These are phyloP conservation scores for Petrolisthes cinctipes DNA, from an alignment of 2,888 invertebrate species.

Conservation along the genomic window DNA sequence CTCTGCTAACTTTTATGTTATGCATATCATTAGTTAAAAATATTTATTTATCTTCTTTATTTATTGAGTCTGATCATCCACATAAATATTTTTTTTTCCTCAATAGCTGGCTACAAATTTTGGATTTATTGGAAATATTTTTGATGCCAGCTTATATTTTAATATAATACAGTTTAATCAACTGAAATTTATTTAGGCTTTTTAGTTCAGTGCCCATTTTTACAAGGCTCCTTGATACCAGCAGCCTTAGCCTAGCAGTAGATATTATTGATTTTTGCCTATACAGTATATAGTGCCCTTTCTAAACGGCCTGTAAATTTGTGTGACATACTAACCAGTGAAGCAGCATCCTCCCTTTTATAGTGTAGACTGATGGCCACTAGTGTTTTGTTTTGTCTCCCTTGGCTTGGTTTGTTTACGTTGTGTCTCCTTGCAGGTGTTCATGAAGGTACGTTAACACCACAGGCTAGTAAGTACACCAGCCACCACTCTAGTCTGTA, in stretches of 20 bases:
- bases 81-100: no score
- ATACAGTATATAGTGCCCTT: neutral
- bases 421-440: conserved; percentile 50
- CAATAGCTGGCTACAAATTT: no score
- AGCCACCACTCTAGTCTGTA: conserved; percentile 22
- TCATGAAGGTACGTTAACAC: conserved; percentile 57
- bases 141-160: no score
- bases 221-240: neutral
- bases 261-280: neutral
- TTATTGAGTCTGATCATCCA: no score
- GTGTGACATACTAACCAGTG: neutral
- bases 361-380: conserved; percentile 23
- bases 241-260: neutral
- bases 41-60: no score
- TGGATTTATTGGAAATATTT: no score
- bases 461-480: conserved; percentile 47
- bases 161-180: no score
- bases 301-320: neutral
- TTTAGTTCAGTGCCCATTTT: neutral
- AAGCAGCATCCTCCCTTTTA: neutral
- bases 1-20: no score
- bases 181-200: no score
- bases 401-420: conserved; percentile 38
- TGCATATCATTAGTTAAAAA: no score
- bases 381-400: conserved; percentile 1